Evolutionary conservation across 2,797 vertebrate genomes (phyloP).

Genomic region (Darevskia mixta): DNA sequence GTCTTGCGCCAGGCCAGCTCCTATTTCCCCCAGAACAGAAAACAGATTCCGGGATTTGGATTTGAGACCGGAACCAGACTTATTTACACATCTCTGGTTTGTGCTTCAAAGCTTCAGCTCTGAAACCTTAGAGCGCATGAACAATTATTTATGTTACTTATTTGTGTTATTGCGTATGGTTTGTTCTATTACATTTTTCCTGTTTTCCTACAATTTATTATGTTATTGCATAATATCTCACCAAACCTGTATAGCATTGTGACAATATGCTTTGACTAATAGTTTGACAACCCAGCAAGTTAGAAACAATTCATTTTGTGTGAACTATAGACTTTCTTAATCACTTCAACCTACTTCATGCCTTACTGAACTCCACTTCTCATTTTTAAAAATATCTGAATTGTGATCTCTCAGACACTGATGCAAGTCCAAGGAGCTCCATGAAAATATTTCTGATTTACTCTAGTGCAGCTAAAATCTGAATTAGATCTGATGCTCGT

Average conservation of each 20-base stretch:
- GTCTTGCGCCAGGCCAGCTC: not conserved
- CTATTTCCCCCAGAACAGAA: not conserved
- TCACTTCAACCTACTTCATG: slow-evolving; percentile 57
- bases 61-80: not conserved
- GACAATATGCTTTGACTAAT: slow-evolving; percentile 55
- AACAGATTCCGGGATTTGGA: not conserved
- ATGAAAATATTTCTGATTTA: slow-evolving; percentile 47
- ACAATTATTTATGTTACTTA: slow-evolving; percentile 9
- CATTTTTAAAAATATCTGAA: slow-evolving; percentile 68
- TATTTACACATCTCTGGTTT: not conserved
- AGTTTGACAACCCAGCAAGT: slow-evolving; percentile 41
- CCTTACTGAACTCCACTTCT: slow-evolving; percentile 36
- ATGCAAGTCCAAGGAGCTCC: slow-evolving; percentile 39
- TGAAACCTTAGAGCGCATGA: not conserved
- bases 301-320: slow-evolving; percentile 57
- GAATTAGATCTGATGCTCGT: slow-evolving; percentile 52
- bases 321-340: slow-evolving; percentile 29
- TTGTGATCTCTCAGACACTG: slow-evolving; percentile 54
- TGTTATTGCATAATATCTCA: slow-evolving; percentile 26
- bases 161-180: not conserved
- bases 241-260: slow-evolving; percentile 14
- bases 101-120: not conserved
- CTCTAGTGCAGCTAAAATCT: slow-evolving; percentile 38
- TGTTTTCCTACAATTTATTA: slow-evolving; percentile 19
- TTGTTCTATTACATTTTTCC: slow-evolving; percentile 17